Evolutionary conservation across 2,888 invertebrate genomes (phyloP), one percentile per base, ranked within the genome.

Genomic region (Acleris holmiana): DNA sequence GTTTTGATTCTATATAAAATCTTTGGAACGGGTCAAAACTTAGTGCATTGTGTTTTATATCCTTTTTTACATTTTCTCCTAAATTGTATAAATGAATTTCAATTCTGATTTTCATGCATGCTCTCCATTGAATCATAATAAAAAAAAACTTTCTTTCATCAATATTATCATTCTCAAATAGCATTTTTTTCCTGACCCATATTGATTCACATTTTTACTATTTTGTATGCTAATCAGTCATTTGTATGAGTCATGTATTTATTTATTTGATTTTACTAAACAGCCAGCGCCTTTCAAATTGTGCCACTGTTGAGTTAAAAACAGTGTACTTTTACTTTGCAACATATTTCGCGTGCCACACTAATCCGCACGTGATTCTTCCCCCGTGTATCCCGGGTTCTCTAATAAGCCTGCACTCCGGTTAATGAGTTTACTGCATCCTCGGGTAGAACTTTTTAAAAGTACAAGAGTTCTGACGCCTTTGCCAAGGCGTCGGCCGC

Each of bases 401-500:
- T 74, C 82, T 88, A 85, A 88, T 88, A 87, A 89, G 84, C 82
- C 76, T 80, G 82, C 85, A 86, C 88, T 87, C 84, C 76, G 78
- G 82, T 83, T 89, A 90, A 91, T 88, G 86, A 90, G 89, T 89
- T 89, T 85, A 85, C 84, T 84, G 84, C 88, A 83, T 87, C 83
- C 79, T 80, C 76, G 67, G 71, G 71, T 55, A 73, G 68, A 82
- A 88, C 80, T 88, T 90, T 87, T 84, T 84, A 85, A 88, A 88
- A 88, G 84, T 83, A 81, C 79, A 81, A 75, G 78, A 81, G 78
- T 80, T 79, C 79, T 77, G 82, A 79, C 82, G 79, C 83, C 80
- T 79, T 79, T 76, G 78, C 79, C 75, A 72, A 72, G 76, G 76
- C 76, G 82, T 77, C 76, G 76, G 84, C 85, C 29, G 47, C 56